Evolutionary conservation across 2,113 vertebrate genomes (phyloP).

Genomic region (Plotosus lineatus): DNA sequence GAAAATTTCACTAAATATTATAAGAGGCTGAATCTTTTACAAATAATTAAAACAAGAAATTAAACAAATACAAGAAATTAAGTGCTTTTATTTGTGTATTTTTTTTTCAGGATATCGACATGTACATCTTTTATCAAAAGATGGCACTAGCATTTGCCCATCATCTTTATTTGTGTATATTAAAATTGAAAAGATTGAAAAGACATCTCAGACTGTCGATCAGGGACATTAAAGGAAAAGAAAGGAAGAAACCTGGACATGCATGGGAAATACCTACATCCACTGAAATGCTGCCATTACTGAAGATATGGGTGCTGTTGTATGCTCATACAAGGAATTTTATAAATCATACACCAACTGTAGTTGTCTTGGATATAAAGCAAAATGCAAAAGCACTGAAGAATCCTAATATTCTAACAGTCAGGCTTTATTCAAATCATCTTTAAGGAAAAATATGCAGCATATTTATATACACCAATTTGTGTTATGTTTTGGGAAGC

Average conservation of each 20-base stretch:
- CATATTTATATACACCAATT: background rate
- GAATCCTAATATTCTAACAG: background rate
- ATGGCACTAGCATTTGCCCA: constrained; percentile 84
- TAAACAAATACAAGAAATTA: background rate
- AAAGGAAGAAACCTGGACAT: background rate
- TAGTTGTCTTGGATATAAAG: background rate
- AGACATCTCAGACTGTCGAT: constrained; percentile 50
- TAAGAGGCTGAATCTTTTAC: background rate
- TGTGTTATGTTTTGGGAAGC: background rate
- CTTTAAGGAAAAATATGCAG: background rate
- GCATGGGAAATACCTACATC: background rate
- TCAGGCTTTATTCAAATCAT: background rate
- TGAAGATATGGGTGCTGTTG: constrained; percentile 7
- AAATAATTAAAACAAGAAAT: background rate
- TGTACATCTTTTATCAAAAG: constrained; percentile 89
- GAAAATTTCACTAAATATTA: background rate
- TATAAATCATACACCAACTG: background rate
- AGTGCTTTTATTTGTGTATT: background rate
- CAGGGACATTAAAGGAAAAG: background rate
- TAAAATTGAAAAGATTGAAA: constrained; percentile 72
- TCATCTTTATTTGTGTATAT: constrained; percentile 89
- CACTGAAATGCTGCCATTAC: background rate
- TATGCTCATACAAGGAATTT: background rate
- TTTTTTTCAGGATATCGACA: constrained; percentile 86
- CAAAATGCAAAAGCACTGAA: background rate